These are phyloP conservation scores for Tetheella fluctuosa DNA, from an alignment of 2,888 invertebrate species.

Conservation along the genomic window DNA sequence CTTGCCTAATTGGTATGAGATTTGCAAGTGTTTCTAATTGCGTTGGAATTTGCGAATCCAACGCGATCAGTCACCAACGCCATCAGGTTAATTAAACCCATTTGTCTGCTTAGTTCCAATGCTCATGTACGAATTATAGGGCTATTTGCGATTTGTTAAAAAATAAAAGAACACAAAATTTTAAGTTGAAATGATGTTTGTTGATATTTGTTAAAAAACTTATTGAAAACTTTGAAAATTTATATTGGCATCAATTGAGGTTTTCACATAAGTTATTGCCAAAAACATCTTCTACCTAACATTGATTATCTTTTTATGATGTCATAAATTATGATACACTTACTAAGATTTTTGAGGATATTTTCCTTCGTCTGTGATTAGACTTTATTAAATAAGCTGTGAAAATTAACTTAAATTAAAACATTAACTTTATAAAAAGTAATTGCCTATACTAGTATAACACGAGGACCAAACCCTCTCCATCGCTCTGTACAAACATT, in stretches of 20 bases:
- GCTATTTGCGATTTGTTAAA: conserved; percentile 47
- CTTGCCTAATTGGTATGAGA: conserved; percentile 83
- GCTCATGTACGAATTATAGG: conserved; percentile 52
- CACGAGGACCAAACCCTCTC: conserved; percentile 40
- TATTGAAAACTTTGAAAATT: no score
- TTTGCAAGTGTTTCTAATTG: conserved; percentile 83
- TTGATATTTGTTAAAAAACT: background rate
- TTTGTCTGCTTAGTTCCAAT: conserved; percentile 75
- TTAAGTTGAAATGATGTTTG: background rate
- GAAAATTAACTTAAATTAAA: no score
- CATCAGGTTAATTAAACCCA: conserved; percentile 83
- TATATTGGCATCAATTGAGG: no score
- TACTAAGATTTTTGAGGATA: no score
- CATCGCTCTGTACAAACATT: conserved; percentile 47
- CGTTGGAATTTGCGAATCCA: conserved; percentile 76
- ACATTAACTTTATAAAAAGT: no score
- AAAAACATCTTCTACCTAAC: no score
- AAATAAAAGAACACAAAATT: conserved; percentile 23
- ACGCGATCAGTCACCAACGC: conserved; percentile 78
- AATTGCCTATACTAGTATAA: background rate
- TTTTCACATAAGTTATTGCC: no score
- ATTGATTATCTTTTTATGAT: no score
- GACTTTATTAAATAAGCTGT: no score
- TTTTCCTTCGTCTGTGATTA: no score
- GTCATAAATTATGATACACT: no score